Evolutionary conservation across 2,797 vertebrate species (phyloP).

Genomic region (Pseudocheirus occidentalis): DNA sequence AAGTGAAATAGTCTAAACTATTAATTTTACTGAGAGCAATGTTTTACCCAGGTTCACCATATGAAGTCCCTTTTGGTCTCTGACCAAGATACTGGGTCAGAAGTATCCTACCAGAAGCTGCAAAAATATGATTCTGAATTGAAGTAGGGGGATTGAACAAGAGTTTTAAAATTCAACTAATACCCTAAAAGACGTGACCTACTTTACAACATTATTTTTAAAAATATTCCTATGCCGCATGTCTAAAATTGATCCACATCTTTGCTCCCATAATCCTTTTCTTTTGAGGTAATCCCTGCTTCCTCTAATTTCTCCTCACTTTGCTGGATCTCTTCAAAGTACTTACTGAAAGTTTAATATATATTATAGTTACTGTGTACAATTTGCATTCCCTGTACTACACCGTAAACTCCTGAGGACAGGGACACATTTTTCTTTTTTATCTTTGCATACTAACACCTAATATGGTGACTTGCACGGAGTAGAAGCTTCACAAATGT

Average conservation of each 20-base stretch:
- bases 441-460: not conserved
- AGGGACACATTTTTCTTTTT: not conserved
- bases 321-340: not conserved
- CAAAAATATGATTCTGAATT: slow-evolving; percentile 50
- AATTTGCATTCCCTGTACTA: not conserved
- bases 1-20: slow-evolving; percentile 42
- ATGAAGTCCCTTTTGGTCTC: slow-evolving; percentile 7
- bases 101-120: slow-evolving; percentile 46
- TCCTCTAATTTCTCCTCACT: not conserved
- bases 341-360: not conserved
- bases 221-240: not conserved
- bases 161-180: slow-evolving; percentile 70
- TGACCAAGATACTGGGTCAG: slow-evolving; percentile 41
- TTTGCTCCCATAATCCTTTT: not conserved
- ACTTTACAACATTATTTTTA: slow-evolving; percentile 69
- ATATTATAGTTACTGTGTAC: not conserved
- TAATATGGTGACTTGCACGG: not conserved
- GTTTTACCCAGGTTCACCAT: slow-evolving; percentile 36
- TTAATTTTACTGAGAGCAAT: slow-evolving; percentile 32
- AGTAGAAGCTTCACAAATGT: not conserved
- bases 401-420: not conserved
- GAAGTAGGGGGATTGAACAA: slow-evolving; percentile 64
- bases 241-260: not conserved
- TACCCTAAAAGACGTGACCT: slow-evolving; percentile 46
- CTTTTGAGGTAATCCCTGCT: not conserved